Conservation (phyloP, 2,113 vertebrate genomes). For the Bubo scandiacus region DNA sequence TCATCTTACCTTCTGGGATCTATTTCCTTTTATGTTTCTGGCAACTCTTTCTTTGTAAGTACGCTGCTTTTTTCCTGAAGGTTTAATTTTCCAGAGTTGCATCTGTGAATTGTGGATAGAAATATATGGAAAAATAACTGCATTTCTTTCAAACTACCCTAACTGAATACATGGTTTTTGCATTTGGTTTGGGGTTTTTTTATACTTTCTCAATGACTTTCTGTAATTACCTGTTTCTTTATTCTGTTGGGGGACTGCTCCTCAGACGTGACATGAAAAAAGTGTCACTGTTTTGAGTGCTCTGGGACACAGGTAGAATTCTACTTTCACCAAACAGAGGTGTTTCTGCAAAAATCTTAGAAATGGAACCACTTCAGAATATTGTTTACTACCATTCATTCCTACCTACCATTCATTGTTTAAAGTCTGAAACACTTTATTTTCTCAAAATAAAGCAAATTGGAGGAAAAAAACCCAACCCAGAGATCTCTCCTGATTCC, state of each 20-base stretch:
- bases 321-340: not conserved
- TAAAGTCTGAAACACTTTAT: not conserved
- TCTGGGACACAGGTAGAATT: not conserved
- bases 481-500: not conserved
- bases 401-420: not conserved
- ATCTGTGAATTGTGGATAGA: not conserved
- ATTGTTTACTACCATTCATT: not conserved
- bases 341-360: not conserved
- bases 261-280: not conserved
- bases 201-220: not conserved
- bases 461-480: fast-evolving
- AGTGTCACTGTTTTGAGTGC: not conserved
- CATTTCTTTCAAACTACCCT: not conserved
- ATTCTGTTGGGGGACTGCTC: not conserved
- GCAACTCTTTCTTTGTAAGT: not conserved
- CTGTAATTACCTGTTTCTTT: not conserved
- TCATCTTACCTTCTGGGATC: not conserved
- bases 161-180: not conserved
- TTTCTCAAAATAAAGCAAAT: not conserved
- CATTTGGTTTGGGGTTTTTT: not conserved
- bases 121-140: not conserved
- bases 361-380: not conserved
- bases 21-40: not conserved
- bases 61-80: not conserved
- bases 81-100: not conserved